Evolutionary conservation across 2,888 invertebrate species (phyloP).

Genomic region (Tricholauxania praeusta): DNA sequence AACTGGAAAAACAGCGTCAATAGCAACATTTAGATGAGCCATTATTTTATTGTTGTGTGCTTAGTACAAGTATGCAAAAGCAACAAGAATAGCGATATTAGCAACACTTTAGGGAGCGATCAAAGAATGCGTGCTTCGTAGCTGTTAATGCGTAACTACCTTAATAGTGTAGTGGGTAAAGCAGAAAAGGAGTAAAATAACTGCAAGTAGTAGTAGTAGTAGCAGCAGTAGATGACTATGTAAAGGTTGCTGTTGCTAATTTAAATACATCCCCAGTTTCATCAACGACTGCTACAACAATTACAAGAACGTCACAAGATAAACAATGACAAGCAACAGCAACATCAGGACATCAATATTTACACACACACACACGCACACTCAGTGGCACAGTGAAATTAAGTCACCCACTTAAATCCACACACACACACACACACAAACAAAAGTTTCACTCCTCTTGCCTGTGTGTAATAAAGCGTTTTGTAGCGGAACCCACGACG

Average conservation of each 20-base stretch:
- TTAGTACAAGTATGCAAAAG: no score
- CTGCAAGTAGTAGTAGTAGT: no score
- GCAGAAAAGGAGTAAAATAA: no score
- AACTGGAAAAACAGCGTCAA: no score
- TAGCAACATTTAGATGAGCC: no score
- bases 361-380: not conserved
- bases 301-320: not conserved
- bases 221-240: no score
- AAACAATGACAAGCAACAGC: conserved; percentile 7
- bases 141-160: no score
- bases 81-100: no score
- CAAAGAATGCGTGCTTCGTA: no score
- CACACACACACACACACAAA: conserved; percentile 10
- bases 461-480: not conserved
- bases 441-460: not conserved
- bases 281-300: conserved; percentile 1
- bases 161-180: no score
- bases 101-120: no score
- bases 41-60: no score
- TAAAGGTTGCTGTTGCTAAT: conserved; percentile 13
- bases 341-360: not conserved
- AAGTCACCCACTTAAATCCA: not conserved
- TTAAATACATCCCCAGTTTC: conserved; percentile 28
- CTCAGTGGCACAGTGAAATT: not conserved
- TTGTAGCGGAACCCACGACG: conserved; percentile 1